phyloP scores from a whole-genome alignment of 1,140 invertebrate species.

The Cataglyphis hispanica region DNA sequence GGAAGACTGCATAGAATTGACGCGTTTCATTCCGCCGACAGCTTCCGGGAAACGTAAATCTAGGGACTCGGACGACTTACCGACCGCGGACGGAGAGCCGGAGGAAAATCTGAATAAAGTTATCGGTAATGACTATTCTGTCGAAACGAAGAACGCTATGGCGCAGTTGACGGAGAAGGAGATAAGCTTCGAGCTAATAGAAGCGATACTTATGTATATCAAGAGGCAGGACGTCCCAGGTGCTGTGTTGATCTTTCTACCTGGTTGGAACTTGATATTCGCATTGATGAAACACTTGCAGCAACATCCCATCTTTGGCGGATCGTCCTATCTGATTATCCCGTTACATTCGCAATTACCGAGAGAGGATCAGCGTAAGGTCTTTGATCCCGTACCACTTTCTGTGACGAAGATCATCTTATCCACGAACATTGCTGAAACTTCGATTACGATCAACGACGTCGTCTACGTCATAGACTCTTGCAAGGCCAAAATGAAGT shows the following conservation, averaged over 20 bases:
- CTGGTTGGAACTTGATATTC: constrained; percentile 98
- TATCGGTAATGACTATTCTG: constrained; percentile 79
- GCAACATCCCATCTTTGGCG: constrained; percentile 92
- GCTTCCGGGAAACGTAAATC: constrained; percentile 90
- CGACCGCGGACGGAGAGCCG: constrained; percentile 88
- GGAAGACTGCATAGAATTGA: constrained; percentile 95
- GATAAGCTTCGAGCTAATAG: constrained; percentile 96
- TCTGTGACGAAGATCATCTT: constrained; percentile 94
- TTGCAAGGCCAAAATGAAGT: constrained; percentile 98
- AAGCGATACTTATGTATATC: constrained; percentile 93
- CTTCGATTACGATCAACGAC: constrained; percentile 98
- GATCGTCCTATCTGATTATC: constrained; percentile 90
- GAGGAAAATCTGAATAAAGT: constrained; percentile 94
- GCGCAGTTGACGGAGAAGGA: constrained; percentile 94
- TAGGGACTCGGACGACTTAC: constrained; percentile 89
- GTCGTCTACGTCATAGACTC: constrained; percentile 98
- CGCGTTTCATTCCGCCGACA: constrained; percentile 92
- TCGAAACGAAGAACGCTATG: constrained; percentile 91
- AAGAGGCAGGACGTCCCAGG: constrained; percentile 91
- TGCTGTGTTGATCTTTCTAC: constrained; percentile 96
- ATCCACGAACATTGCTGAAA: constrained; percentile 97
- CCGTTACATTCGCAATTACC: constrained; percentile 97
- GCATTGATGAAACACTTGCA: constrained; percentile 95
- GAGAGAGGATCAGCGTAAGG: constrained; percentile 95
- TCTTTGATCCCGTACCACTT: constrained; percentile 92